Percentiles rank a stretch among this genome's conserved stretches.
Evolutionary conservation across 1,140 invertebrate species (phyloP).

Genomic region (Procambarus virginalis): DNA sequence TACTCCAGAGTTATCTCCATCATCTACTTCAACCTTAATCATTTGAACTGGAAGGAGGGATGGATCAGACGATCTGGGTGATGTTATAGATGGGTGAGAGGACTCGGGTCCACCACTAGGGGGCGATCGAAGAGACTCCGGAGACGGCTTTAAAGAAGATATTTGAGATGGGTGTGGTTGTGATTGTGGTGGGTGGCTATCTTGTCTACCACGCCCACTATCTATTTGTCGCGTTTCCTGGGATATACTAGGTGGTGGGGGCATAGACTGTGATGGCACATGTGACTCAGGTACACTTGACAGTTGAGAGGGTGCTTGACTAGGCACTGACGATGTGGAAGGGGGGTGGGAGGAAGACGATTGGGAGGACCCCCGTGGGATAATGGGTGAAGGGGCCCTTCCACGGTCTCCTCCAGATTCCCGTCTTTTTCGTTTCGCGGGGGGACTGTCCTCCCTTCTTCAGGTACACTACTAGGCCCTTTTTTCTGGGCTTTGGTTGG

Average conservation of each 20-base stretch:
- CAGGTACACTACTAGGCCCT: conserved; percentile 55
- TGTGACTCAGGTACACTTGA: conserved; percentile 66
- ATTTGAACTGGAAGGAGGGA: conserved; percentile 56
- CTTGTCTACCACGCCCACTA: conserved; percentile 16
- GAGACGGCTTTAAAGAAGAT: background rate
- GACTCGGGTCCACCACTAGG: conserved; percentile 8
- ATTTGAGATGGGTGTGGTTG: conserved; percentile 18
- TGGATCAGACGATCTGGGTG: conserved; percentile 23
- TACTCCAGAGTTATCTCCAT: conserved; percentile 14
- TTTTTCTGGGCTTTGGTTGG: conserved; percentile 61
- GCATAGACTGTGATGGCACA: conserved; percentile 64
- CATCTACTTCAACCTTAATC: conserved; percentile 63
- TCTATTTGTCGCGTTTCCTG: conserved; percentile 40
- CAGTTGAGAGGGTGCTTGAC: conserved; percentile 57
- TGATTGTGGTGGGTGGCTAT: background rate
- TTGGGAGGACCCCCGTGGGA: conserved; percentile 48
- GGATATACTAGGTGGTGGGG: conserved; percentile 30
- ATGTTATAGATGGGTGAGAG: conserved; percentile 24
- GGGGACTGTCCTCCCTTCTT: conserved; percentile 60
- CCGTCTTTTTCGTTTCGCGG: conserved; percentile 63
- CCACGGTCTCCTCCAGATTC: conserved; percentile 53
- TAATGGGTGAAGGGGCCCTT: conserved; percentile 40
- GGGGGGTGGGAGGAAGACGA: conserved; percentile 51
- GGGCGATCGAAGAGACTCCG: conserved; percentile 26
- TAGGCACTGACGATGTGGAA: conserved; percentile 63